Evolutionary conservation across 2,797 vertebrate species (phyloP).

Genomic region (Toxotes lorentzi): DNA sequence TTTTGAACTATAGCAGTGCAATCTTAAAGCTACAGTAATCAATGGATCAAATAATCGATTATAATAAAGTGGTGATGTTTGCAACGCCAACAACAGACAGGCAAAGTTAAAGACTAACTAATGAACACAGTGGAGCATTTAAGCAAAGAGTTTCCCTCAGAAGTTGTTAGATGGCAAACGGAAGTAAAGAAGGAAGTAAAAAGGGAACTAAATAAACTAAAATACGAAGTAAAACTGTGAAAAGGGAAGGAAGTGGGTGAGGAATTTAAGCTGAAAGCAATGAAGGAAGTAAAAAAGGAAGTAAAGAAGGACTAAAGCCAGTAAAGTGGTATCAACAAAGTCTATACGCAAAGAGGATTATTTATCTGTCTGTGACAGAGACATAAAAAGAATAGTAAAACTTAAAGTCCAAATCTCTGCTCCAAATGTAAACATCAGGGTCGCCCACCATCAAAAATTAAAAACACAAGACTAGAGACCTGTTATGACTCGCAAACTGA

Average conservation of each 20-base stretch:
- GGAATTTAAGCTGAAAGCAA: background rate
- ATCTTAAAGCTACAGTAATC: background rate
- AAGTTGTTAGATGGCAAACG: background rate
- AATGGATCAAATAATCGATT: background rate
- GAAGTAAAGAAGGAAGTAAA: background rate
- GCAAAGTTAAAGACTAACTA: background rate
- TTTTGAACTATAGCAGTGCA: background rate
- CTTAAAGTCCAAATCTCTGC: background rate
- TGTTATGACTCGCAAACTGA: background rate
- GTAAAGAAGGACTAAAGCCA: background rate
- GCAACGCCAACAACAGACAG: background rate
- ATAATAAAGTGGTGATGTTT: background rate
- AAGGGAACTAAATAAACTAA: too few relatives aligned
- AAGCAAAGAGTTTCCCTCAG: background rate
- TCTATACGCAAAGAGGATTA: background rate
- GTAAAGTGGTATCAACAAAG: too few relatives aligned
- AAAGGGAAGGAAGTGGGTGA: background rate
- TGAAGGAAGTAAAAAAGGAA: background rate
- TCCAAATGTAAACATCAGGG: background rate
- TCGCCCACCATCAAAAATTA: background rate
- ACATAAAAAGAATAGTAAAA: background rate
- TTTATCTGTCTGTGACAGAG: too few relatives aligned
- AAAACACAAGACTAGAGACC: background rate
- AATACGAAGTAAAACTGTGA: background rate
- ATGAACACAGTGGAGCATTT: background rate